phyloP scores from a whole-genome alignment of 2,113 vertebrate species.

The Coracopsis vasa region DNA sequence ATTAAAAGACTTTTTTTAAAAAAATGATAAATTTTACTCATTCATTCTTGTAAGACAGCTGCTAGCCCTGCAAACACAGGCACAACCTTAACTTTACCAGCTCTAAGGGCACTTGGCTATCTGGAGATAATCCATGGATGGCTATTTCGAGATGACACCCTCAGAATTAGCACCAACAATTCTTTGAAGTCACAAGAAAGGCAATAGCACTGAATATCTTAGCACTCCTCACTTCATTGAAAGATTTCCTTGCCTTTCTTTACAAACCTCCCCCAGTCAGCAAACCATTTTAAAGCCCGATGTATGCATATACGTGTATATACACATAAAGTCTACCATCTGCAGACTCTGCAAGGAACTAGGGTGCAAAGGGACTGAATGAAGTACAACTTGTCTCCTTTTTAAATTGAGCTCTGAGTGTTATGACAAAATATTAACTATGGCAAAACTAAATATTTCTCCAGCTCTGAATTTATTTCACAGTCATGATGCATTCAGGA shows the following conservation, averaged over 20 bases:
- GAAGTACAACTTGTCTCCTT: not conserved
- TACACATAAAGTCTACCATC: not conserved
- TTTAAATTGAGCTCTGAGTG: not conserved
- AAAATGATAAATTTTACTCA: not conserved
- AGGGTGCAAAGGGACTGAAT: not conserved
- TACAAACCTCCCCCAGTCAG: not conserved
- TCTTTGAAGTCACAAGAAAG: not conserved
- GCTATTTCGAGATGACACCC: not conserved
- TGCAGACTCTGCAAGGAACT: not conserved
- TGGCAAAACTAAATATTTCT: not conserved
- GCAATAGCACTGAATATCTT: not conserved
- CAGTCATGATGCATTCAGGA: not conserved
- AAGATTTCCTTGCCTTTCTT: not conserved
- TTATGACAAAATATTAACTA: not conserved
- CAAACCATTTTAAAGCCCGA: not conserved
- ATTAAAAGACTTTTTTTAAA: not conserved
- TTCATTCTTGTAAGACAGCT: not conserved
- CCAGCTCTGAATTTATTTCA: not conserved
- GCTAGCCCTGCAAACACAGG: not conserved
- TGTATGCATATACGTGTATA: fast-evolving
- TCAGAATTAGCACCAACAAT: not conserved
- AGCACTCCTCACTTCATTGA: not conserved
- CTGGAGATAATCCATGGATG: not conserved
- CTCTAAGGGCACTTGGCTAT: not conserved
- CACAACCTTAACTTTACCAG: not conserved